A percentile compares a stretch with the other conserved stretches of the same genome.
These are phyloP conservation scores for Dynastes tityus DNA, from an alignment of 2,888 invertebrate genomes.

Conservation along the genomic window DNA sequence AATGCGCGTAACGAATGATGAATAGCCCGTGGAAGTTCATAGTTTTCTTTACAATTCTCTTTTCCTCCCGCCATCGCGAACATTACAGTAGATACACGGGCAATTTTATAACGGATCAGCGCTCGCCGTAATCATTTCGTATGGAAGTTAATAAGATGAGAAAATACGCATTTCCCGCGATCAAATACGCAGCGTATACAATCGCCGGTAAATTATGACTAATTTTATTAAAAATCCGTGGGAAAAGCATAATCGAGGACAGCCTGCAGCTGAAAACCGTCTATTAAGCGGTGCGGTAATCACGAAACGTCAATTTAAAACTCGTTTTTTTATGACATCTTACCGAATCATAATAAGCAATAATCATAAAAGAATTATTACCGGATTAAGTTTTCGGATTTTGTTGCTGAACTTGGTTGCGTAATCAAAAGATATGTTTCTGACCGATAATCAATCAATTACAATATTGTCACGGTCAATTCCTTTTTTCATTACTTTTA, in stretches of 20 bases:
- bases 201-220: conserved; percentile 25
- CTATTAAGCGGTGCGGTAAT: conserved; percentile 27
- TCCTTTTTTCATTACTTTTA: too few relatives aligned
- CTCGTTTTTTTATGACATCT: conserved; percentile 30
- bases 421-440: background rate
- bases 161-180: conserved; percentile 26
- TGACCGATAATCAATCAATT: background rate
- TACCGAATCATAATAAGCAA: conserved; percentile 24
- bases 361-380: conserved; percentile 24
- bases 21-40: background rate
- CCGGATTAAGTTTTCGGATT: conserved; percentile 5
- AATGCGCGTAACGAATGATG: conserved; percentile 3
- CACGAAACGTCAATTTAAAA: conserved; percentile 36
- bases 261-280: conserved; percentile 24
- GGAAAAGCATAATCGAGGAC: conserved; percentile 34
- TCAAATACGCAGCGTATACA: conserved; percentile 5
- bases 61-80: background rate
- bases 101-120: conserved; percentile 1
- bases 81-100: background rate
- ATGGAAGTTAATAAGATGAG: conserved; percentile 18
- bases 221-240: conserved; percentile 46
- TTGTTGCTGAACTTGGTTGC: background rate
- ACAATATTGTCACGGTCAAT: background rate
- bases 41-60: background rate
- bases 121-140: background rate